phyloP scores from a whole-genome alignment of 2,113 vertebrate genomes.

The Poicephalus meyeri region DNA sequence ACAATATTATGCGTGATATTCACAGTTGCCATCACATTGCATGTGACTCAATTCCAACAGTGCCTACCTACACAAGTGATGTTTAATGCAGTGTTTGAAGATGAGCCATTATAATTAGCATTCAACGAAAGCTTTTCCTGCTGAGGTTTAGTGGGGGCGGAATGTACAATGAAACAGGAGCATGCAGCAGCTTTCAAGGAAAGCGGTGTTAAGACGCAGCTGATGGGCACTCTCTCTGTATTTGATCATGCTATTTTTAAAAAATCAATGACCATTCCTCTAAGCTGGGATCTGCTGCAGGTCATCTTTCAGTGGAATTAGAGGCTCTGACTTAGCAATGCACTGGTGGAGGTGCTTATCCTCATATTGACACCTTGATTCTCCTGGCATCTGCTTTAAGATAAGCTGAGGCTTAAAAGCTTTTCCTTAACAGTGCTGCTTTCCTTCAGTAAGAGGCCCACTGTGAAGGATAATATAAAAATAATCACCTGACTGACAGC shows the following conservation, averaged over 20 bases:
- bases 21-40: not conserved
- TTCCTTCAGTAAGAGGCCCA: not conserved
- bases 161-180: not conserved
- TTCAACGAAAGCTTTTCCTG: not conserved
- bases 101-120: not conserved
- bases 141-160: conserved; percentile 3
- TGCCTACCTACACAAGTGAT: not conserved
- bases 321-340: not conserved
- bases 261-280: conserved; percentile 21
- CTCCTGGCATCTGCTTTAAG: not conserved
- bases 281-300: not conserved
- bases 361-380: not conserved
- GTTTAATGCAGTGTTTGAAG: not conserved
- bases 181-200: not conserved
- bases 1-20: conserved; percentile 46
- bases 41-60: conserved; percentile 18
- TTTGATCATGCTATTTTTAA: conserved; percentile 6
- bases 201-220: not conserved
- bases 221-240: not conserved
- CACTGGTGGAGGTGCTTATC: not conserved
- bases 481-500: not conserved
- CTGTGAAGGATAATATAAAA: not conserved
- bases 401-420: conserved; percentile 13
- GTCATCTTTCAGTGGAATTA: not conserved
- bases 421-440: not conserved